Percentiles rank a stretch among this genome's conserved stretches.
phyloP scores from a whole-genome alignment of 2,888 invertebrate genomes.

The Molorchus minor region DNA sequence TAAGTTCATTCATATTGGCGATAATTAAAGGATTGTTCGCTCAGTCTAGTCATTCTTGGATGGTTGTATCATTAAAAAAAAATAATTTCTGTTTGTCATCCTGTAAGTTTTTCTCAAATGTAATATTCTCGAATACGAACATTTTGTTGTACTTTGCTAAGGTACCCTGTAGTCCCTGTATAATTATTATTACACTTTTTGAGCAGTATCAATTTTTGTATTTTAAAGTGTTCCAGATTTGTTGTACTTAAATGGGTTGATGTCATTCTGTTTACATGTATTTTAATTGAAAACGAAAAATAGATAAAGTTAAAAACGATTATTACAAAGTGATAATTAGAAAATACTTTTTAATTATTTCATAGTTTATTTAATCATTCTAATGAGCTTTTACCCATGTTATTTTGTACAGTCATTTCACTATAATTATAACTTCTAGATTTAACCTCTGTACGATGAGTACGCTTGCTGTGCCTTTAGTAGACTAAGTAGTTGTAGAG shows the following conservation, averaged over 20 bases:
- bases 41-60: conserved; percentile 35
- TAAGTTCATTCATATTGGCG: conserved; percentile 2
- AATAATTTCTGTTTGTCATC: background rate
- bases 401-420: conserved; percentile 51
- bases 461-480: conserved; percentile 64
- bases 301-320: conserved; percentile 5
- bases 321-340: conserved; percentile 36
- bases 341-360: conserved; percentile 31
- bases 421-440: conserved; percentile 44
- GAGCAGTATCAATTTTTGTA: conserved; percentile 35
- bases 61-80: conserved; percentile 1
- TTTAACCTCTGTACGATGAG: conserved; percentile 60
- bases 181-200: conserved; percentile 38
- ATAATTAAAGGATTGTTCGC: conserved; percentile 9
- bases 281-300: conserved; percentile 5
- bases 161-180: conserved; percentile 33
- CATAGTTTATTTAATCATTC: conserved; percentile 35
- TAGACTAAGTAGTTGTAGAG: conserved; percentile 56
- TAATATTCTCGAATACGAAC: conserved; percentile 14
- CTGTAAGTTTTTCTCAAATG: conserved; percentile 1
- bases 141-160: conserved; percentile 32
- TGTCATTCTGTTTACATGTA: conserved; percentile 30
- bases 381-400: conserved; percentile 39
- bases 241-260: conserved; percentile 47
- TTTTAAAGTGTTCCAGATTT: conserved; percentile 42